These are phyloP conservation scores for Auanema freiburgensis DNA, from an alignment of 2,888 invertebrate genomes.

Conservation along the genomic window DNA sequence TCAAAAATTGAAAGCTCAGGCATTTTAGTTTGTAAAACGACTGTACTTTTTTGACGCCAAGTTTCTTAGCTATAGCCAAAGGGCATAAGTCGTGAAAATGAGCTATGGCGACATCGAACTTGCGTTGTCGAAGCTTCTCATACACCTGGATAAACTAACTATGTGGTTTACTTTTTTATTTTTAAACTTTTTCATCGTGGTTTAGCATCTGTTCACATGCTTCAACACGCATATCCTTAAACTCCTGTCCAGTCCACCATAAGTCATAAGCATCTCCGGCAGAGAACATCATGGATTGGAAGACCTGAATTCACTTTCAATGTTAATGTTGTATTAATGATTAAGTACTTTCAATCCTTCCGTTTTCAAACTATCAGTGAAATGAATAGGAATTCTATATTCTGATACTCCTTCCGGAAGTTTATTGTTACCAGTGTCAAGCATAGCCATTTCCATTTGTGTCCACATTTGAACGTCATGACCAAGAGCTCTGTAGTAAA, in stretches of 20 bases:
- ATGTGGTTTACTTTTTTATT: background rate
- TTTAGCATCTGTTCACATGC: conserved; percentile 61
- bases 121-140: conserved; percentile 36
- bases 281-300: conserved; percentile 63
- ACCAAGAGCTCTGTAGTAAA: conserved; percentile 39
- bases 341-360: conserved; percentile 57
- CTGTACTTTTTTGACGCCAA: conserved; percentile 51
- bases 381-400: conserved; percentile 55
- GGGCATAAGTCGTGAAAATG: conserved; percentile 63
- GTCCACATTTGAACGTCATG: conserved; percentile 60
- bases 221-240: conserved; percentile 61
- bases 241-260: conserved; percentile 64
- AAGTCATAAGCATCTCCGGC: conserved; percentile 60
- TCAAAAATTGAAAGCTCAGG: too few species aligned
- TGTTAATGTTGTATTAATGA: background rate
- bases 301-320: conserved; percentile 44
- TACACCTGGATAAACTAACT: conserved; percentile 19
- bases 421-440: conserved; percentile 47
- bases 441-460: conserved; percentile 58
- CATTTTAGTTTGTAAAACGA: too few species aligned
- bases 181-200: conserved; percentile 25
- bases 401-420: conserved; percentile 44
- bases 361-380: conserved; percentile 55
- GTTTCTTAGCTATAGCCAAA: conserved; percentile 53
- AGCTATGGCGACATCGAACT: conserved; percentile 60